Base-by-base conservation (phyloP, 1,140 invertebrate genomes). In the Drosophila oshimai region DNA sequence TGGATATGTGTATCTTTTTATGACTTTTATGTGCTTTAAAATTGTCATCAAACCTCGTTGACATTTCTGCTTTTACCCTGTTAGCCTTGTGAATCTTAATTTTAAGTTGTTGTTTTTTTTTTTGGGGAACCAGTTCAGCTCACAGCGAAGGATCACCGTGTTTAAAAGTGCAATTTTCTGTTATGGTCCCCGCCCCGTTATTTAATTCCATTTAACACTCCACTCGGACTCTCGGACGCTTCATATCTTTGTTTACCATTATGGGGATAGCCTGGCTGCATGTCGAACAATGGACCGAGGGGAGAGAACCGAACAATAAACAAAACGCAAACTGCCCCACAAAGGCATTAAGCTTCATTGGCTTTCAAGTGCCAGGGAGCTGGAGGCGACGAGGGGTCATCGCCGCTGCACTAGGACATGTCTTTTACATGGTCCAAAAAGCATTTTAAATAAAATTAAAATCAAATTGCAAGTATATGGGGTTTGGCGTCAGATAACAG, bases 381-480 rank as follows among this genome's bases (percentile, higher is more conserved):
- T 20, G 13, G n/a, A 6, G 7, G 10, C 3, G 24, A 17, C 0
- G n/a, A 10, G 12, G 15, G 4, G 15, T n/a, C 3, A 7, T 22
- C 20, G 37, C 17, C 3, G 10, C 64, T 47, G 31, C 60, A 49
- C 33, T 50, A 49, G 26, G 61, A 39, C 47, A 69, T 58, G 64
- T 50, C 37, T 64, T 37, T 47, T 54, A 61, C 68, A 72, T 70
- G 67, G 72, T 74, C 74, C 74, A 78, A 83, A 65, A 83, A 83
- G 79, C 79, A 84, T 83, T 84, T 83, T 83, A 83, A 83, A 84
- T 83, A 78, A 84, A 84, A 83, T 83, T 83, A 83, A 84, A 83
- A 83, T 83, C 74, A 78, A 84, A 84, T 84, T 84, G 70, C 80
- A 67, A 54, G 50, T 53, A 72, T 67, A 67, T 41, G 47, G 22